phyloP scores from a whole-genome alignment of 2,888 invertebrate species.

The Mesochorus sp. region DNA sequence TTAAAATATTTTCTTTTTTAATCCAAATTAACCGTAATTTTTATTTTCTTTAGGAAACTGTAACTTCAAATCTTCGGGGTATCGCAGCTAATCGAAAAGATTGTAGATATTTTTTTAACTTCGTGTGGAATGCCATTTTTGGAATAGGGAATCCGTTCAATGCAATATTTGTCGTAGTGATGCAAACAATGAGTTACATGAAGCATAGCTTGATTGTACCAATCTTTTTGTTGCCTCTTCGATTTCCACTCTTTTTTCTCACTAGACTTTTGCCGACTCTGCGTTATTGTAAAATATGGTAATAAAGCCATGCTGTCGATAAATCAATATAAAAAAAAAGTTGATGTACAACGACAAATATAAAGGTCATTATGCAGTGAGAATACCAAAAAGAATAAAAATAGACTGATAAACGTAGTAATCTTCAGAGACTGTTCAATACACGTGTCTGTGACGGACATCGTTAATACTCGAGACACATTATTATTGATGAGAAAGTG shows the following conservation, averaged over 20 bases:
- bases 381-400: slow-evolving; percentile 37
- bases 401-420: slow-evolving; percentile 49
- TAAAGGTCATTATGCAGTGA: slow-evolving; percentile 1
- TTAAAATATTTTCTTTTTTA: too few relatives aligned
- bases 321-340: background rate
- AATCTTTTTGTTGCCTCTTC: slow-evolving; percentile 70
- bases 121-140: slow-evolving; percentile 75
- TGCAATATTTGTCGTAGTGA: slow-evolving; percentile 69
- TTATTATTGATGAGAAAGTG: background rate
- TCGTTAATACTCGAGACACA: background rate
- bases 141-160: slow-evolving; percentile 72
- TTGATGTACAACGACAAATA: slow-evolving; percentile 11
- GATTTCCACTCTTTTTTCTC: slow-evolving; percentile 72
- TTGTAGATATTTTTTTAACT: slow-evolving; percentile 68
- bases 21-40: slow-evolving; percentile 58
- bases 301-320: slow-evolving; percentile 19
- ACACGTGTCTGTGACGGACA: slow-evolving; percentile 24
- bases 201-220: slow-evolving; percentile 70
- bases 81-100: slow-evolving; percentile 68
- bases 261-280: slow-evolving; percentile 66
- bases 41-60: slow-evolving; percentile 77
- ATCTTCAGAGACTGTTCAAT: slow-evolving; percentile 41
- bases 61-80: slow-evolving; percentile 71
- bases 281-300: slow-evolving; percentile 65
- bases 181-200: slow-evolving; percentile 68